Base-by-base conservation (phyloP, 2,113 vertebrate species). In the Equus quagga region DNA sequence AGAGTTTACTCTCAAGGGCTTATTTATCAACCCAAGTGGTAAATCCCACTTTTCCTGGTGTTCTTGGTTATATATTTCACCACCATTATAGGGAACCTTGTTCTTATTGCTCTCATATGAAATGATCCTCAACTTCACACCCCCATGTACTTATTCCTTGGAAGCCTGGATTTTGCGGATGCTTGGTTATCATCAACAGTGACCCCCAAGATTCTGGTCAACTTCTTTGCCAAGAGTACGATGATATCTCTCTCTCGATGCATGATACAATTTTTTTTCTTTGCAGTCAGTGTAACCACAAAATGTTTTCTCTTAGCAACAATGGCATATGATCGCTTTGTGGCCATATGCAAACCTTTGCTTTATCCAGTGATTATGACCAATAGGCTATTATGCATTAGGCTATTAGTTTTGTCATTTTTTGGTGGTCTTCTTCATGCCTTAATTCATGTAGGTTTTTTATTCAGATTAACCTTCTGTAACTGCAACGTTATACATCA, bases 291-390 rank as follows among this genome's bases (percentile, higher is more conserved):
- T 31, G 91, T 44, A 56, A 98, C 89, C 26, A 96, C 95, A 51
- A 91, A 98, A 92, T 98, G 96, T 56, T 97, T 97, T 49, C 79
- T 98, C 6, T 51, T 98, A 70, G 94, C 96, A 56, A n/a, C 62
- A 90, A 97, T 98, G 98, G 96, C 97, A 0, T 98, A 96, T 94
- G 98, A 98, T 60, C 62, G 84, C 7, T 98, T 98, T 49, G 96
- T 96, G 62, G 94, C 97, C 54, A 97, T 98, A 58, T 98, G 98
- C 62, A 96, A 93, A 7, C 94, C 96, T 23, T 82, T 98, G 49
- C 94, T 80, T 89, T 98, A 98, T 54, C 70, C 96, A 33, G 4
- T 70, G 8, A 89, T 96, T 72, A 95, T 97, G 93, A 98, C 96
- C 64, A 76, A 93, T 6, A 81, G 76, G 36, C 36, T 36, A 84